Percentiles rank a stretch among this genome's conserved stretches.
Evolutionary conservation across 2,113 vertebrate species (phyloP).

Genomic region (Ceyx melanurus): DNA sequence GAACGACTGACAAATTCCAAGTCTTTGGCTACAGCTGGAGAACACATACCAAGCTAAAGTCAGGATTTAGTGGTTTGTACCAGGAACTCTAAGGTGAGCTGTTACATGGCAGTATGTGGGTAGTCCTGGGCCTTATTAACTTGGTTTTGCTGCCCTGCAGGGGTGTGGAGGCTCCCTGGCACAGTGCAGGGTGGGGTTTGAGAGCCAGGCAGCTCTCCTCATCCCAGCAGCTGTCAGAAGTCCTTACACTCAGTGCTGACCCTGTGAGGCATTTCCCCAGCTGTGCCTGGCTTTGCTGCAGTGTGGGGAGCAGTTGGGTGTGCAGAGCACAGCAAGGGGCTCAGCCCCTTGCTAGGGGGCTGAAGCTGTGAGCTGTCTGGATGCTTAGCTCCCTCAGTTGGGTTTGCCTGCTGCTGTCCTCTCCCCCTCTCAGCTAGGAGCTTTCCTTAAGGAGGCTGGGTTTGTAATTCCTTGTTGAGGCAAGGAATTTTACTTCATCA

Average conservation of each 20-base stretch:
- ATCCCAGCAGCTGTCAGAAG: background rate
- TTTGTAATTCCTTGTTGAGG: background rate
- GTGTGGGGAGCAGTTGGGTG: rapidly evolving
- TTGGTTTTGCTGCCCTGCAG: background rate
- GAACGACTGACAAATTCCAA: background rate
- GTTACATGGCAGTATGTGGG: background rate
- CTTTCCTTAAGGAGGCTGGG: background rate
- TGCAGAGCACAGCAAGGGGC: background rate
- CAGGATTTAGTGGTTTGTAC: background rate
- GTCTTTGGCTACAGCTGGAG: background rate
- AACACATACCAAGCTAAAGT: background rate
- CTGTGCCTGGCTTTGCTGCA: background rate
- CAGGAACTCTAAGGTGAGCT: background rate
- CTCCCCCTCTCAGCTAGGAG: background rate
- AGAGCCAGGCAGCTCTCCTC: background rate
- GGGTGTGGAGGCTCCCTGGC: background rate
- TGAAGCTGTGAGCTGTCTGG: background rate
- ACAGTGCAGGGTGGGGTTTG: background rate
- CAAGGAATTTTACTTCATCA: background rate
- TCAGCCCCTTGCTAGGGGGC: rapidly evolving
- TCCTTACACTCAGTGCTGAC: background rate
- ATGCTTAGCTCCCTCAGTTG: rapidly evolving
- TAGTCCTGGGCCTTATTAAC: background rate
- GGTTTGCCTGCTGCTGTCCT: background rate
- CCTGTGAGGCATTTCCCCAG: background rate